Percentiles rank a stretch among this genome's conserved stretches.
Conservation (phyloP, 2,797 vertebrate species). For the Alfaro cultratus region DNA sequence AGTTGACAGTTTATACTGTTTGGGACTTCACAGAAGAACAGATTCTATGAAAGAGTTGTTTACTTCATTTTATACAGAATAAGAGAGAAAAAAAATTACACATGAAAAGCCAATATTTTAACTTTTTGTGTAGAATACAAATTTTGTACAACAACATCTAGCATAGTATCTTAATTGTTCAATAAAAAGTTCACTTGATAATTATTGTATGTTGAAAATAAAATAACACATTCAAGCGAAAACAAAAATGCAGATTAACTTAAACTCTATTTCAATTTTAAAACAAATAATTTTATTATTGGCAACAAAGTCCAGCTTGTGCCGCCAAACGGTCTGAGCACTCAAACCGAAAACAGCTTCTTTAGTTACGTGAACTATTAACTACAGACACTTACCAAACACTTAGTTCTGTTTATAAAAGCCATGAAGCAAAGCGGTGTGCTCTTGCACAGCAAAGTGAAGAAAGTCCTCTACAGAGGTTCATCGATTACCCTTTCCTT, state of each 20-base stretch:
- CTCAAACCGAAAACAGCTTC: conserved; percentile 95
- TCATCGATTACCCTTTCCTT: conserved; percentile 85
- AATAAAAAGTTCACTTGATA: conserved; percentile 99
- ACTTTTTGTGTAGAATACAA: conserved; percentile 98
- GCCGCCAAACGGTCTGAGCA: conserved; percentile 94
- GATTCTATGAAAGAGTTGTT: conserved; percentile 82
- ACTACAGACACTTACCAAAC: conserved; percentile 99
- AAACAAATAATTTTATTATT: conserved; percentile 94
- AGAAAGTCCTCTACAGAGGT: conserved; percentile 90
- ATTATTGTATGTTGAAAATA: conserved; percentile 98
- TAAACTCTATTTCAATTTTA: conserved; percentile 85
- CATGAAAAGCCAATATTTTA: conserved; percentile 99
- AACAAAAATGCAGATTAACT: conserved; percentile 92
- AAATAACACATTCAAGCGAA: conserved; percentile 98
- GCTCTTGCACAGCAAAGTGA: conserved; percentile 97
- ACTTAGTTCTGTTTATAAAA: conserved; percentile 97
- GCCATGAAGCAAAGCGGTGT: conserved; percentile 97
- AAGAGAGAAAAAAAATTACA: conserved; percentile 86
- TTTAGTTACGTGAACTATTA: conserved; percentile 89
- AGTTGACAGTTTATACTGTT: conserved; percentile 84
- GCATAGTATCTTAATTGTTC: conserved; percentile 96
- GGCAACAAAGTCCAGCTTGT: conserved; percentile 99
- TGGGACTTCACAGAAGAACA: conserved; percentile 85
- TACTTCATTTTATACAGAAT: conserved; percentile 84
- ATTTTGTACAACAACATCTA: conserved; percentile 99